Evolutionary conservation across 2,797 vertebrate species (phyloP), one percentile per base, ranked within the genome.

Genomic region (Dendrocincla fuliginosa): DNA sequence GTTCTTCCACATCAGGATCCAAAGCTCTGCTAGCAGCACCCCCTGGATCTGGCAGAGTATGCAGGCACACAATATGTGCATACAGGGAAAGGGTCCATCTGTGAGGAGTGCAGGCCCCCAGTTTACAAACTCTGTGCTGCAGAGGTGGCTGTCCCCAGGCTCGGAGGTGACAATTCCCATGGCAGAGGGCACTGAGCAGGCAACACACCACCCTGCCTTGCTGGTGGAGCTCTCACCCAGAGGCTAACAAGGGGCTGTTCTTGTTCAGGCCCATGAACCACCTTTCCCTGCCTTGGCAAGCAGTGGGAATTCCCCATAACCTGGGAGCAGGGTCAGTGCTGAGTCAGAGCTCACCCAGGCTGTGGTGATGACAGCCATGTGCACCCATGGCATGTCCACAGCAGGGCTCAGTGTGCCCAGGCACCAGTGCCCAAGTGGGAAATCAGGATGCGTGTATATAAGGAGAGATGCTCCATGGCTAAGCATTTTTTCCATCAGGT

Each of bases 371-470:
- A 33, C 18, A 33, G 18, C 14, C 15, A 44, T 13, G 25, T 12
- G 24, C 41, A 35, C 41, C 15, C 41, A 10, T 35, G 53, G 53
- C 42, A 27, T 9, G 6, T 3, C 33, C 8, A 1, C 28, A 25
- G 37, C 22, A 8, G 75, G 56, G 22, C 4, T 52, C 14, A 3
- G 35, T 15, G 5, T 11, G 44, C 30, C 37, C 8, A 4, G 24
- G 24, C 37, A 19, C 1, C 35, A 8, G 22, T 19, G 53, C 41
- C 35, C 6, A 16, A 19, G 42, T 1, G 17, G 23, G 33, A 30
- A 27, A 13, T 0, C 8, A 35, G 19, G 32, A 35, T 14, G 2
- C 0, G 0, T 0, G 7, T 10, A 6, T 1, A 5, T 5, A 6
- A 39, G 33, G 37, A 44, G 18, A 22, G 10, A 13, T 18, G 8